Evolutionary conservation across 2,888 invertebrate genomes (phyloP).

Genomic region (Mimumesa dahlbomi): DNA sequence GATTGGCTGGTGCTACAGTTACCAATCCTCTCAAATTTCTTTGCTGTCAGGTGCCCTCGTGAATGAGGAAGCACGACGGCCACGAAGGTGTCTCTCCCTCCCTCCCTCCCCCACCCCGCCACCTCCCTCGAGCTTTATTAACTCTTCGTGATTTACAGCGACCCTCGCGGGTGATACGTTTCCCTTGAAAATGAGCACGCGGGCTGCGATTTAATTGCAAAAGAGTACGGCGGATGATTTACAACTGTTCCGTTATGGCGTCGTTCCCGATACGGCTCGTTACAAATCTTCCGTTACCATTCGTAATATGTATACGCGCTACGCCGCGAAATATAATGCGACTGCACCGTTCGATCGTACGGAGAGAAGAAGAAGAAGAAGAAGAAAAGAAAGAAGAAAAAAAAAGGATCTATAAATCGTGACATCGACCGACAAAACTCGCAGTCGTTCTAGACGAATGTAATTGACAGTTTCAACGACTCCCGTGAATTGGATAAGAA

Average conservation of each 20-base stretch:
- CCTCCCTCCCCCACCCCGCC: no score
- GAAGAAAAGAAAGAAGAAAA: constrained; percentile 6
- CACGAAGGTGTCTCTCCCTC: constrained; percentile 4
- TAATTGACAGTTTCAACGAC: constrained; percentile 7
- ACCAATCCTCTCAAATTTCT: constrained; percentile 40
- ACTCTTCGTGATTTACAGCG: constrained; percentile 60
- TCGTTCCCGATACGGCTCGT: constrained; percentile 57
- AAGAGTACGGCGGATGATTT: constrained; percentile 61
- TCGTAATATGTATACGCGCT: constrained; percentile 11
- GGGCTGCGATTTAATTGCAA: constrained; percentile 62
- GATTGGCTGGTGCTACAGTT: constrained; percentile 20
- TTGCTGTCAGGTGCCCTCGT: constrained; percentile 17
- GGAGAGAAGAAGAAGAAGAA: no score
- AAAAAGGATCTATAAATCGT: constrained; percentile 25
- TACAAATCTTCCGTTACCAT: constrained; percentile 53
- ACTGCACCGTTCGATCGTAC: constrained; percentile 7
- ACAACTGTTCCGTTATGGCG: constrained; percentile 55
- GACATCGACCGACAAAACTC: not conserved
- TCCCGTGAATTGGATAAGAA: no score
- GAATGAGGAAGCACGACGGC: constrained; percentile 26
- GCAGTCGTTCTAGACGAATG: constrained; percentile 5
- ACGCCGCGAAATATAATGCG: constrained; percentile 36
- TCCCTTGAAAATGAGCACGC: constrained; percentile 55
- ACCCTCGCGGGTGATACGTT: constrained; percentile 58
- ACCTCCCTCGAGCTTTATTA: constrained; percentile 63